These are phyloP conservation scores for Andrena trimmerana DNA, from an alignment of 2,888 invertebrate genomes.

Conservation along the genomic window DNA sequence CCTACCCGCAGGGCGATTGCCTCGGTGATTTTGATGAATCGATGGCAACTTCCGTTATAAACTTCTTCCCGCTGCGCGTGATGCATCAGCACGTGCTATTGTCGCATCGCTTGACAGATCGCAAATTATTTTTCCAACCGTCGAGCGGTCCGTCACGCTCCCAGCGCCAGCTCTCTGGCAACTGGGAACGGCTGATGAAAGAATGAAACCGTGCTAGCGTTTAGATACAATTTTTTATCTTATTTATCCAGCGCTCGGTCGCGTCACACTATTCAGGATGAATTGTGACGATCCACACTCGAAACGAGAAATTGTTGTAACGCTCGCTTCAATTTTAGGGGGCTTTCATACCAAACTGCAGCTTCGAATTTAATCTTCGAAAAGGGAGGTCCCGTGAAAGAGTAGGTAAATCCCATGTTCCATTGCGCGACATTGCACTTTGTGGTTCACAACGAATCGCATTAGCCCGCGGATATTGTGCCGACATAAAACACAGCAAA, in stretches of 20 bases:
- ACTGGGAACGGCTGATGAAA: slow-evolving; percentile 30
- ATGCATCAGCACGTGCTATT: slow-evolving; percentile 44
- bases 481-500: slow-evolving; percentile 2
- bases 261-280: background rate
- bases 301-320: background rate
- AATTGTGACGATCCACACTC: background rate
- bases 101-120: slow-evolving; percentile 48
- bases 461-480: background rate
- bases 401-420: background rate
- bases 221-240: background rate
- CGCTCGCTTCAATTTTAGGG: background rate
- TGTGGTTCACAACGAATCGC: background rate
- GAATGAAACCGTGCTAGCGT: background rate
- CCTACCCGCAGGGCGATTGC: slow-evolving; percentile 33
- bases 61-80: slow-evolving; percentile 47
- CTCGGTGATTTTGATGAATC: slow-evolving; percentile 59
- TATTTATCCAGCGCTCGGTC: background rate
- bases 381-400: background rate
- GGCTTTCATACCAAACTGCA: background rate
- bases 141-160: slow-evolving; percentile 8
- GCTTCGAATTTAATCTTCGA: background rate
- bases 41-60: slow-evolving; percentile 54
- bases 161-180: slow-evolving; percentile 23
- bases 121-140: slow-evolving; percentile 55
- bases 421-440: background rate